Base-by-base conservation (phyloP, 2,888 invertebrate species). In the Syrista parreyssii region DNA sequence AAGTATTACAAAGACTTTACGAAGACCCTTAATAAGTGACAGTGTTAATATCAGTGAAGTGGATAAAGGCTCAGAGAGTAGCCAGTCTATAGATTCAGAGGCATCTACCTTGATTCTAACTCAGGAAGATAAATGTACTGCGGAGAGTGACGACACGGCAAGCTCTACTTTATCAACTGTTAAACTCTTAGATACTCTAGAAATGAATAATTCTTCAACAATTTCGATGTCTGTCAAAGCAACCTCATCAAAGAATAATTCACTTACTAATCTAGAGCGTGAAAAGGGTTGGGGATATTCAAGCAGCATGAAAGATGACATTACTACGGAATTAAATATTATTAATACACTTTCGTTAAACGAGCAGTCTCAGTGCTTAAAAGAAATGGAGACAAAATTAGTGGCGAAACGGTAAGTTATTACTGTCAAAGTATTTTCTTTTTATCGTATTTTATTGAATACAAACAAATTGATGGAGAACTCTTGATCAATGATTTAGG, bases 391-490 rank as follows among this genome's bases (percentile, higher is more conserved):
- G 80, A 82, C 88, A 32, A 82, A 87, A 75, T 85, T 91, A 77
- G 85, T 91, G 33, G 80, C 80, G 32, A 89, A 88, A 85, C 84
- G 90, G 91, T 89, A 82, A 84, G 82, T 79, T 9, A 55, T 55
- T 23, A 55, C 9, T 55, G 23, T 55, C 55, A 23, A 55, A 23
- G 55, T 55, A 55, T 55, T 55, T 55, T 55, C 15, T 55, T 55
- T 55, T 23, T 23, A 23, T 15, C 23, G 6, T 23, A 23, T 55
- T 30, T 12, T 68, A 30, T 36, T 15, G 23, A 75, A 35, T 1
- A 0, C 12, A n/a, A n/a, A 11, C 23, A 23, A 32, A 76, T 40
- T 76, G 32, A 73, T 32, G 9, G 23, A 40, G 12, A 40, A 32
- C 11, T 71, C 15, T 31, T 71, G 12, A 3, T 71, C 4, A 31